These are phyloP conservation scores for Athalia rosae DNA, from an alignment of 2,888 invertebrate species.

Conservation along the genomic window DNA sequence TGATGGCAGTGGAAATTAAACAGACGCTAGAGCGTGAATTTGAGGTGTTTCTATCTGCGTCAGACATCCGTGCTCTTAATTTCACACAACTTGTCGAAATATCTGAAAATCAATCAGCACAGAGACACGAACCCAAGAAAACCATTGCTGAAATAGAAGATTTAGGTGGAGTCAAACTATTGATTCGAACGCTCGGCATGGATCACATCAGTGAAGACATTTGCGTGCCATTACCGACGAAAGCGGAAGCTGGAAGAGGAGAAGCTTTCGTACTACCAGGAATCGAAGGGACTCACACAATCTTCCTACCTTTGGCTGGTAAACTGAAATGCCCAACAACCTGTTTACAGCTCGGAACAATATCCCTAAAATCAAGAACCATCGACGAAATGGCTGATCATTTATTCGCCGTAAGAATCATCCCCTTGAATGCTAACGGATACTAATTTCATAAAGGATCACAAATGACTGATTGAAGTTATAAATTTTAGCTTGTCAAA, in stretches of 20 bases:
- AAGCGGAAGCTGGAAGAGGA: slow-evolving; percentile 53
- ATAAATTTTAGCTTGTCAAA: slow-evolving; percentile 76
- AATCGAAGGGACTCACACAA: slow-evolving; percentile 68
- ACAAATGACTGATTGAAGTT: background rate
- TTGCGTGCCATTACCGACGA: slow-evolving; percentile 58
- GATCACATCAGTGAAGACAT: slow-evolving; percentile 50
- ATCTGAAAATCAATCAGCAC: slow-evolving; percentile 53
- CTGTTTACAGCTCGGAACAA: slow-evolving; percentile 58
- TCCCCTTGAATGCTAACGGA: background rate
- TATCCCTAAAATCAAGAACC: slow-evolving; percentile 40
- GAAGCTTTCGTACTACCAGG: slow-evolving; percentile 71
- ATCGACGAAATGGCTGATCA: slow-evolving; percentile 75
- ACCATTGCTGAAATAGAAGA: slow-evolving; percentile 39
- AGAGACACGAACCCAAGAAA: background rate
- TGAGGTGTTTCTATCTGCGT: slow-evolving; percentile 89
- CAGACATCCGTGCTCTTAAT: slow-evolving; percentile 89
- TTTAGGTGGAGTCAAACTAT: slow-evolving; percentile 57
- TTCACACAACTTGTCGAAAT: slow-evolving; percentile 79
- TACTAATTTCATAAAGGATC: background rate
- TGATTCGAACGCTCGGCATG: slow-evolving; percentile 54
- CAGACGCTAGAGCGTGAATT: slow-evolving; percentile 93
- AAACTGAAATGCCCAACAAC: slow-evolving; percentile 66
- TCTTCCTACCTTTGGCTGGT: slow-evolving; percentile 65
- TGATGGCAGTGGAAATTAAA: slow-evolving; percentile 98
- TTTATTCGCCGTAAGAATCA: slow-evolving; percentile 75